Evolutionary conservation across 2,113 vertebrate species (phyloP), one percentile per base, ranked within the genome.

Genomic region (Poicephalus gulielmi): DNA sequence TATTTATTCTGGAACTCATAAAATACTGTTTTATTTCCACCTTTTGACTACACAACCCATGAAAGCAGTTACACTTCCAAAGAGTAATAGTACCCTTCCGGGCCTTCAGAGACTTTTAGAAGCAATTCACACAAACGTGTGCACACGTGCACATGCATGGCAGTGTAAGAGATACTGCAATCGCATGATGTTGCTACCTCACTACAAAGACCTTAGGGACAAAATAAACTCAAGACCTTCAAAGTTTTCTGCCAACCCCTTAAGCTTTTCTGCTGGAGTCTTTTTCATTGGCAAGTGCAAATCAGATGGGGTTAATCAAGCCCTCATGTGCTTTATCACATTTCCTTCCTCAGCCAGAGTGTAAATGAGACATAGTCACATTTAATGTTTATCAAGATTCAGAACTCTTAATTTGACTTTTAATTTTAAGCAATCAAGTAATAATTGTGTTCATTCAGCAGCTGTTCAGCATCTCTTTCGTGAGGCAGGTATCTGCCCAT

Each of bases 351-450:
- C 63, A 83, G 46, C 30, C 46, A 63, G 69, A 70, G 86, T 13
- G 41, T 86, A 91, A 95, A 95, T 47, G 60, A 91, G 71, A 81
- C 13, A 12, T 10, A 79, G 37, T 53, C 83, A 17, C 13, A 27
- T 78, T 90, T 94, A n/a, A 24, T 37, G 28, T 78, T 89, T 69
- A 59, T 43, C 52, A 85, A 83, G 57, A 41, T 57, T 86, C 80
- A 63, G 22, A 66, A 47, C n/a, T 47, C 50, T 94, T 92, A 81
- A 70, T 94, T 82, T 84, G 39, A 46, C 37, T 92, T 92, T 88
- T 82, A 27, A 88, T 95, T 94, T 74, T 66, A 73, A 78, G 87
- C 86, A 87, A 77, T 85, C 82, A 86, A 35, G 63, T 74, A 90
- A 63, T 43, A 71, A 28, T 83, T 71, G 43, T 84, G 55, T 53